Evolutionary conservation across 1,140 invertebrate species (phyloP), one percentile per base, ranked within the genome.

Genomic region (Chrysoperla carnea): DNA sequence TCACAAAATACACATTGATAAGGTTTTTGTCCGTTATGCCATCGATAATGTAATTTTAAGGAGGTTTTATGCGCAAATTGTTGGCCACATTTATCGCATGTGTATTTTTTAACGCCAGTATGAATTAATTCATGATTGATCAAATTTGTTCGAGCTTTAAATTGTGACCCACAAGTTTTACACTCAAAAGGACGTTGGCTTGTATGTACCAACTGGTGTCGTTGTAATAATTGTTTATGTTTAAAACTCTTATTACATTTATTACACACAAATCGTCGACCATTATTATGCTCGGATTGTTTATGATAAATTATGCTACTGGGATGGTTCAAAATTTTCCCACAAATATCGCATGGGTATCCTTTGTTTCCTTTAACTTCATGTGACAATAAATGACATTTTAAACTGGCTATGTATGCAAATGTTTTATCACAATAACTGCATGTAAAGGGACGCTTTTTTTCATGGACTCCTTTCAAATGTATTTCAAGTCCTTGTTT

Each of bases 41-140:
- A 66, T 31, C 71, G 50, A 54, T 69, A 67, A 56, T 83, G 79
- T 29, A 81, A 54, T 4, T 69, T 78, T 4, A 82, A 66, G 50
- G 76, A 78, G 6, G 78, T 78, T 61, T 80, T 81, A 53, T 81
- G 78, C 2, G 76, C 68, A 57, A 82, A 83, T 42, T 66, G 70
- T 50, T 85, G 81, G 8, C 75, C 75, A 58, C 85, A 90, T 39
- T 82, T 69, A 44, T 77, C 71, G 52, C 84, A 87, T 14, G 68
- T 63, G 57, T 77, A 83, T 52, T 73, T 77, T 52, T 80, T 82
- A 40, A 81, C 72, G 5, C 76, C 77, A 0, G 72, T 72, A 49
- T 83, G 80, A 4, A 75, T 72, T 6, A 69, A 62, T 46, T 72
- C 66, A 57, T 84, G 81, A 59, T 78, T 80, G 8, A 76, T 51